Conservation (phyloP, 92 coral and sea anemone genomes). For the Phymanthus crucifer region DNA sequence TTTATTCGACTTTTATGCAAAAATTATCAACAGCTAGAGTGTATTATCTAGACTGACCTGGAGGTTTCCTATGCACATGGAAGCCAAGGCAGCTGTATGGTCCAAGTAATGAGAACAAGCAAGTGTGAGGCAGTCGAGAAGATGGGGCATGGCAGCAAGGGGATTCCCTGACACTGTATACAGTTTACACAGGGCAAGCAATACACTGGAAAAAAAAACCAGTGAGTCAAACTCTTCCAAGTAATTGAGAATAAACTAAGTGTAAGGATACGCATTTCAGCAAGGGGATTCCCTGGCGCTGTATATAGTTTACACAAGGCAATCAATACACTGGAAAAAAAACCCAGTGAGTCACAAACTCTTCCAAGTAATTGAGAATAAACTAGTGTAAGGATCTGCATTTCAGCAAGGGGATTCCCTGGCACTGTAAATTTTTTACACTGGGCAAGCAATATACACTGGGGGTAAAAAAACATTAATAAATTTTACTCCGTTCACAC, state of each 20-base stretch:
- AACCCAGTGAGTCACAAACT: not conserved
- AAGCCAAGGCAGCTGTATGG: conserved; percentile 70
- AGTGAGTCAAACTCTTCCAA: not conserved
- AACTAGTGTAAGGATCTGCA: conserved; percentile 10
- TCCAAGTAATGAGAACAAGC: conserved; percentile 76
- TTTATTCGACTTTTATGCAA: no score
- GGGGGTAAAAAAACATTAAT: no score
- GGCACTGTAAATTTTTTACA: conserved; percentile 68
- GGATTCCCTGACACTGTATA: conserved; percentile 68
- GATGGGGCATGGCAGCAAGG: conserved; percentile 78
- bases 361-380: not conserved
- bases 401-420: conserved; percentile 75
- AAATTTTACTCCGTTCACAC: no score
- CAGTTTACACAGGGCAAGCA: conserved; percentile 76
- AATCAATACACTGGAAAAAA: conserved; percentile 57
- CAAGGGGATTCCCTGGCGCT: conserved; percentile 69
- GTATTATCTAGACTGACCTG: conserved; percentile 68
- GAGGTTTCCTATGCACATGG: conserved; percentile 82
- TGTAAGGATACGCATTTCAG: conserved; percentile 46
- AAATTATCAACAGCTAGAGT: no score
- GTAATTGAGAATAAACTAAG: not conserved
- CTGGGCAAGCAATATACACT: conserved; percentile 68
- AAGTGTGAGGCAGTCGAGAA: conserved; percentile 80
- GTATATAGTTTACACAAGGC: conserved; percentile 74
- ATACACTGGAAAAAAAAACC: conserved; percentile 41